Conservation (phyloP, 30 jellyfish, hydroid and myxozoan species). For the Aurelia sp. region DNA sequence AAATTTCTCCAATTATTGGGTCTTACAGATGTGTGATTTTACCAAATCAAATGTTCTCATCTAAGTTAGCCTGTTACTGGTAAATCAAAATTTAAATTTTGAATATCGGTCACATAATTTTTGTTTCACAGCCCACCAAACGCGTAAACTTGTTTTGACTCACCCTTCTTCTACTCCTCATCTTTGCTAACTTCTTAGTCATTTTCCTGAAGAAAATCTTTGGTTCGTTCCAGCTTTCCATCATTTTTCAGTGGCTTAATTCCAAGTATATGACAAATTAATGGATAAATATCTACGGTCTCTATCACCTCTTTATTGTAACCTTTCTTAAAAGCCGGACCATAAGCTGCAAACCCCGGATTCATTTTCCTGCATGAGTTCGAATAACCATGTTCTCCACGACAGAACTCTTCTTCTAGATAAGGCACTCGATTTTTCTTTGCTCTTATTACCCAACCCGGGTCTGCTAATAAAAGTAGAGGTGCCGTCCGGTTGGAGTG, state of each 20-base stretch:
- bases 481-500: conserved; percentile 84
- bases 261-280: conserved; percentile 81
- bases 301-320: conserved; percentile 45
- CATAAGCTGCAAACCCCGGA: conserved; percentile 86
- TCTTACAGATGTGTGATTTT: too few species aligned
- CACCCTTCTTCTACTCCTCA: too few species aligned
- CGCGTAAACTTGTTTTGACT: too few species aligned
- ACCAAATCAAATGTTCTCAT: too few species aligned
- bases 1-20: too few species aligned
- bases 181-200: too few species aligned
- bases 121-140: too few species aligned
- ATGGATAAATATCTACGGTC: conserved; percentile 75
- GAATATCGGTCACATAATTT: too few species aligned
- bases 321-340: conserved; percentile 83
- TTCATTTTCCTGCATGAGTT: conserved; percentile 74
- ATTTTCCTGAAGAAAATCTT: conserved; percentile 20
- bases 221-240: conserved; percentile 64
- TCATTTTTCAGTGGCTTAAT: conserved; percentile 75
- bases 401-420: conserved; percentile 48
- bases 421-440: conserved; percentile 38
- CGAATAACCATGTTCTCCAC: conserved; percentile 95
- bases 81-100: too few species aligned
- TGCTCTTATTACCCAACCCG: conserved; percentile 79
- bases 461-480: conserved; percentile 77
- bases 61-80: too few species aligned